Evolutionary conservation across 2,797 vertebrate genomes (phyloP), one percentile per base, ranked within the genome.

Genomic region (Nothura maculosa): DNA sequence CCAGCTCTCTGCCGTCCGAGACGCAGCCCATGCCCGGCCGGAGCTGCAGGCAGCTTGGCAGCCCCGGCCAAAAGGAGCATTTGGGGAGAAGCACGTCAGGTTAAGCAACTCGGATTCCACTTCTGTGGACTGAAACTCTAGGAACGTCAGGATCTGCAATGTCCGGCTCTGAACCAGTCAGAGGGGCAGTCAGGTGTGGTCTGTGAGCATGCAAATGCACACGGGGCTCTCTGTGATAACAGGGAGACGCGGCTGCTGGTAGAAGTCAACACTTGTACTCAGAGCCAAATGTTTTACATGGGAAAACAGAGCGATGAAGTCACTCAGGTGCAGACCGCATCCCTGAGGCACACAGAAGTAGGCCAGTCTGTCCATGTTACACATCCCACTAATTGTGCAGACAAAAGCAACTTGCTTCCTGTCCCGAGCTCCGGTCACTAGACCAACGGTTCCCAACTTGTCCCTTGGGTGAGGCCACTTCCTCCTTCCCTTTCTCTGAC

Each of bases 281-380:
- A 43, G 36, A 91, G 42, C 45, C 72, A 55, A 54, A 55, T n/a
- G 28, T 43, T 34, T 66, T 60, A 43, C 64, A 43, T 1, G 27
- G 85, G 60, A 73, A 80, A 24, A 54, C 67, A 32, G 54, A 77
- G 61, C 0, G 4, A 34, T 92, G 92, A 95, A 85, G 81, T 94
- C 89, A 81, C 63, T 55, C 4, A 1, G 38, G 10, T 81, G 72
- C 79, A 68, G n/a, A 10, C 57, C 73, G 85, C 85, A 92, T 88
- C 87, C 74, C 85, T 30, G 67, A 86, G 75, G 82, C 90, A 89
- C 89, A 66, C 16, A 89, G 89, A 95, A 95, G 22, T 86, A 87
- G 96, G 91, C 68, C 93, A 94, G 81, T 63, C 4, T 70, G 77
- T 73, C 40, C 93, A 88, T n/a, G 24, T 91, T 91, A 94, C 70